Base-by-base conservation (phyloP, 1,140 invertebrate genomes). In the Mesaphorura yosii region DNA sequence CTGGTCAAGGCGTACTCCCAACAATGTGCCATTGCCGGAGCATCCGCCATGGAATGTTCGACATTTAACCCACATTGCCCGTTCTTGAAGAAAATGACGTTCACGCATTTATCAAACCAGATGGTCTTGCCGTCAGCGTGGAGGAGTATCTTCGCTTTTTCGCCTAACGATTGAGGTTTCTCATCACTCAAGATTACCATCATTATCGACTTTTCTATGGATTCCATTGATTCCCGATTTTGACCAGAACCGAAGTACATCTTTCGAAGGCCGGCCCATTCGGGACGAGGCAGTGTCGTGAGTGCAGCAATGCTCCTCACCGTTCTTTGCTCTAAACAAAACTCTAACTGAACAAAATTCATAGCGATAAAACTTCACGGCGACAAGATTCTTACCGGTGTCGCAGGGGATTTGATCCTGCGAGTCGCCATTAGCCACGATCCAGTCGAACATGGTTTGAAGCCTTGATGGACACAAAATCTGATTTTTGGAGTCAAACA, bases 1-100 rank as follows among this genome's bases (percentile, higher is more conserved):
- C 69, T 69, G 25, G 70, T 71, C 55, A 75, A 64, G 26, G 68
- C 67, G 59, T 67, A 75, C 64, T 79, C 77, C 59, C 69, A 69
- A 38, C 74, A 64, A 60, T 79, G 77, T n/a, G 68, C 76, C 47
- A 76, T 68, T 0, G 72, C 74, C 17, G 77, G 75, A 5, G 77
- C 44, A 27, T 46, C 76, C 34, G 72, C 74, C 64, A 70, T 64
- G 40, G 72, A 69, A 55, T 77, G 77, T 63, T 79, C 77, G 60
- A 72, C 71, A 64, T 79, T 78, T n/a, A 76, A 48, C 42, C 77
- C 76, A 55, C 71, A 65, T 48, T 68, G 60, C 23, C 70, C 74
- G 63, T 75, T 69, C 31, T 65, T 64, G 58, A 75, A 74, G 26
- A 69, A 62, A 12, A 73, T 51, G 12, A 74, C 17, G 53, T 70